These are phyloP conservation scores for Neoascia interrupta DNA, from an alignment of 2,888 invertebrate species.

Conservation along the genomic window DNA sequence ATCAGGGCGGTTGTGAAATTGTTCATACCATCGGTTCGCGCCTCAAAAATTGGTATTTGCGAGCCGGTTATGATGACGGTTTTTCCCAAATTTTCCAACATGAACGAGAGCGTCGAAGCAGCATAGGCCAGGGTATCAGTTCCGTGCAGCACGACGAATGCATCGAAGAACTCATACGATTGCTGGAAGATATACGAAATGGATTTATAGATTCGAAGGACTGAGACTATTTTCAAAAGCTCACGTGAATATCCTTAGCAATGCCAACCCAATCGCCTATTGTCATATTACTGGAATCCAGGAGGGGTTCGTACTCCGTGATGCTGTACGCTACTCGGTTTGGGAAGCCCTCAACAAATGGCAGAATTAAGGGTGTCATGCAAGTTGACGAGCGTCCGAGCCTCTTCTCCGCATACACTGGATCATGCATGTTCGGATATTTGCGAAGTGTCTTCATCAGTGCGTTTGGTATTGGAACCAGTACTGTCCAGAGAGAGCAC, in stretches of 20 bases:
- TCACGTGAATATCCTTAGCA: slow-evolving; percentile 91
- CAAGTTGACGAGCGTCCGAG: slow-evolving; percentile 80
- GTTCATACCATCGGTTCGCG: slow-evolving; percentile 94
- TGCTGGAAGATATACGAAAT: no score
- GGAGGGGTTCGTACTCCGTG: slow-evolving; percentile 90
- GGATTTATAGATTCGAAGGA: background rate
- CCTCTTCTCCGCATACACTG: slow-evolving; percentile 83
- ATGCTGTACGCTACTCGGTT: slow-evolving; percentile 87
- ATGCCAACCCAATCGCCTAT: slow-evolving; percentile 94
- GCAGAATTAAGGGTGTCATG: slow-evolving; percentile 82
- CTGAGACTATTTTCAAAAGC: slow-evolving; percentile 61
- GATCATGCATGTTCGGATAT: slow-evolving; percentile 93
- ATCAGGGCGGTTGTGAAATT: slow-evolving; percentile 96
- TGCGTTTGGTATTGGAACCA: slow-evolving; percentile 81
- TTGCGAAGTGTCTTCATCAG: slow-evolving; percentile 80
- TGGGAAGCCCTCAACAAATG: slow-evolving; percentile 81
- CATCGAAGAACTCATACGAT: slow-evolving; percentile 90
- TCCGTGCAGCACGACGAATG: slow-evolving; percentile 97
- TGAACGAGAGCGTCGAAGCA: slow-evolving; percentile 96
- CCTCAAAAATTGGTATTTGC: slow-evolving; percentile 96
- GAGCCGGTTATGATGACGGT: slow-evolving; percentile 96
- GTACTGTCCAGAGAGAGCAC: slow-evolving; percentile 85
- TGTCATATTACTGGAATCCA: slow-evolving; percentile 97
- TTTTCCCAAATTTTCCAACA: slow-evolving; percentile 97
- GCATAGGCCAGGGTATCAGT: slow-evolving; percentile 98